phyloP scores from a whole-genome alignment of 2,113 vertebrate species.

The Pluvianellus socialis region DNA sequence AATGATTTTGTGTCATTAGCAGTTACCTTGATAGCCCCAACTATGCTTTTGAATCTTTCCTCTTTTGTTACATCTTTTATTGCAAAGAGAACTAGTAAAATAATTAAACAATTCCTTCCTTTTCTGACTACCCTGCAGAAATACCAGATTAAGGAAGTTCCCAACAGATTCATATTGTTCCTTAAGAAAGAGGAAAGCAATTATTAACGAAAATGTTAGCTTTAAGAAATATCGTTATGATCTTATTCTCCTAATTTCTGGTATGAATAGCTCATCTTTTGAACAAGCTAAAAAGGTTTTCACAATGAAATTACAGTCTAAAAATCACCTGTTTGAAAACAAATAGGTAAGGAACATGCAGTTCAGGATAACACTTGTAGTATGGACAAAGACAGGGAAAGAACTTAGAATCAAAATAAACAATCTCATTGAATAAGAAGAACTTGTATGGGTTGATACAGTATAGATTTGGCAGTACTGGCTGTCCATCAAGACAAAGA shows the following conservation, averaged over 20 bases:
- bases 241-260: constrained; percentile 1
- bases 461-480: not conserved
- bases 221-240: constrained; percentile 32
- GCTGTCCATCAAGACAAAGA: not conserved
- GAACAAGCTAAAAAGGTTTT: not conserved
- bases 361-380: not conserved
- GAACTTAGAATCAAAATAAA: not conserved
- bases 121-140: constrained; percentile 12
- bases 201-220: constrained; percentile 53
- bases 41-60: not conserved
- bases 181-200: constrained; percentile 11
- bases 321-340: constrained; percentile 28
- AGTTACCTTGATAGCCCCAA: constrained; percentile 21
- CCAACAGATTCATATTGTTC: constrained; percentile 22
- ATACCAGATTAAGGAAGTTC: constrained; percentile 33
- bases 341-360: not conserved
- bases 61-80: constrained; percentile 22
- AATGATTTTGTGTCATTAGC: not conserved
- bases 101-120: constrained; percentile 35
- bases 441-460: not conserved
- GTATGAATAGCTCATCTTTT: constrained; percentile 25
- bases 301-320: constrained; percentile 17
- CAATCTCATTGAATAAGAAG: not conserved
- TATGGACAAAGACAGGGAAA: not conserved
- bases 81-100: constrained; percentile 36